phyloP scores from a whole-genome alignment of 2,797 vertebrate genomes.

The Acanthurus lineatus region DNA sequence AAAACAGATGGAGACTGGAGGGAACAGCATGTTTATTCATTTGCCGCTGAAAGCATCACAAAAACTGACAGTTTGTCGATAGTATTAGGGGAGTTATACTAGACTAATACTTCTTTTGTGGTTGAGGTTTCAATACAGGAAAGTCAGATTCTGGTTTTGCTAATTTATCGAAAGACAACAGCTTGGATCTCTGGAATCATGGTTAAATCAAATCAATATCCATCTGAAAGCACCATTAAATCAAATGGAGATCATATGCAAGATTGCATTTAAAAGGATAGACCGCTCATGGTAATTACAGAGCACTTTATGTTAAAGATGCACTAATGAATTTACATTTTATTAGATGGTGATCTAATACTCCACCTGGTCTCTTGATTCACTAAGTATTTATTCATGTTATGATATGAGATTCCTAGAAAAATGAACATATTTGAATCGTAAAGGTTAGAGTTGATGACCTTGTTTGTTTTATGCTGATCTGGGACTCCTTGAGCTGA shows the following conservation, averaged over 20 bases:
- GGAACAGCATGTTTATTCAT: constrained; percentile 64
- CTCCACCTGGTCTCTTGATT: constrained; percentile 79
- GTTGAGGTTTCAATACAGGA: constrained; percentile 51
- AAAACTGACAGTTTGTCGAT: constrained; percentile 62
- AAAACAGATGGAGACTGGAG: constrained; percentile 65
- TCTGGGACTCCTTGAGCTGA: constrained; percentile 23
- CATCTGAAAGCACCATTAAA: constrained; percentile 60
- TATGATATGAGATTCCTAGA: constrained; percentile 30
- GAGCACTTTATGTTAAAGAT: constrained; percentile 76
- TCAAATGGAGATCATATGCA: constrained; percentile 73
- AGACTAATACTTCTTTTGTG: constrained; percentile 53
- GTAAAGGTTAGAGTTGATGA: constrained; percentile 63
- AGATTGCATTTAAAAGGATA: constrained; percentile 49
- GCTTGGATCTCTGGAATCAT: constrained; percentile 59
- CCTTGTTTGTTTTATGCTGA: constrained; percentile 52
- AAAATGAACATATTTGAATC: constrained; percentile 55
- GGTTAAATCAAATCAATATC: constrained; percentile 70
- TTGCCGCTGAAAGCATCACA: constrained; percentile 60
- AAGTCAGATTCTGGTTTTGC: constrained; percentile 45
- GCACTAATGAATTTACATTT: constrained; percentile 81
- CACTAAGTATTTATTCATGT: constrained; percentile 53
- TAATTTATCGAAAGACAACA: constrained; percentile 57
- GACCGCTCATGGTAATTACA: constrained; percentile 75
- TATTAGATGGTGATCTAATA: constrained; percentile 71
- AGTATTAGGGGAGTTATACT: constrained; percentile 39